These are phyloP conservation scores for Macrotus californicus DNA, from an alignment of 2,113 vertebrate species.

Conservation along the genomic window DNA sequence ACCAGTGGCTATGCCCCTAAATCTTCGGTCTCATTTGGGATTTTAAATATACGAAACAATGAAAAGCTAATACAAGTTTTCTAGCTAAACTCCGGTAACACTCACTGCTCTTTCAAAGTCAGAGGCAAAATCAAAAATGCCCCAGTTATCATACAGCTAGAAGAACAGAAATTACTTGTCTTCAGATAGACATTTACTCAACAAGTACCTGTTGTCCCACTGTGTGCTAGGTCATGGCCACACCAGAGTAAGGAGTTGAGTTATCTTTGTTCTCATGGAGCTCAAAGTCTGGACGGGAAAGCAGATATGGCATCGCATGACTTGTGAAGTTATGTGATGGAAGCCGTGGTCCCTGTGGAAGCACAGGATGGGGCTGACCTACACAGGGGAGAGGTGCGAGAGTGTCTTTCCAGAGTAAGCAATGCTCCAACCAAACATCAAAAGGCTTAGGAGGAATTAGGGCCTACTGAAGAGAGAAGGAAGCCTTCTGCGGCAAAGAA, in stretches of 20 bases:
- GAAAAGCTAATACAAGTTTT: not conserved
- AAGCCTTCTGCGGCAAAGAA: not conserved
- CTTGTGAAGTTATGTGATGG: not conserved
- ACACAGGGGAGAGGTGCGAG: rapidly evolving
- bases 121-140: not conserved
- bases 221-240: not conserved
- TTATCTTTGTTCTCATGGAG: not conserved
- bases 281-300: not conserved
- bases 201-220: not conserved
- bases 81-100: not conserved
- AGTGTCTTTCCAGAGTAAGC: not conserved
- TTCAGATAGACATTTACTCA: not conserved
- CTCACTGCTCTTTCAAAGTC: not conserved
- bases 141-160: not conserved
- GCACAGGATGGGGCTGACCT: not conserved
- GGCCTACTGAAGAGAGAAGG: not conserved
- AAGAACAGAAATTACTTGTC: not conserved
- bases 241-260: not conserved
- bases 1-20: not conserved
- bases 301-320: not conserved
- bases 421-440: too few species aligned
- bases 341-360: not conserved
- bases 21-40: not conserved
- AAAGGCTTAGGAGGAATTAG: not conserved
- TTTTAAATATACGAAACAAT: not conserved